Conservation (phyloP, 2,888 invertebrate genomes). For the Brachyptera putata region DNA sequence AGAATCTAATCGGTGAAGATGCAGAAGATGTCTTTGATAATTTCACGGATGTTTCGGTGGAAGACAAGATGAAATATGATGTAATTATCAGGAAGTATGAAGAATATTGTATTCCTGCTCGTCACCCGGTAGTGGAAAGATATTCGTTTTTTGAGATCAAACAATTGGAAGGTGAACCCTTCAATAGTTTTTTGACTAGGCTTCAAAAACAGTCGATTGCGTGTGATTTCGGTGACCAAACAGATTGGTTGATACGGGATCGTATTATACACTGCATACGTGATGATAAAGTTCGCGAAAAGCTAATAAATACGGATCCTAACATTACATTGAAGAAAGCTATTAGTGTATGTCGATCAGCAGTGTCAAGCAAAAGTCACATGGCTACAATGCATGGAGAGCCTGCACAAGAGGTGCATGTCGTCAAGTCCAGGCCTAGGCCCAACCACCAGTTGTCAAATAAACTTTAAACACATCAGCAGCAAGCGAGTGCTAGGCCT, state of each 20-base stretch:
- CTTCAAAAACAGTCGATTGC: neutral
- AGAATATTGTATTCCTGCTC: neutral
- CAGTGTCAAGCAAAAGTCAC: neutral
- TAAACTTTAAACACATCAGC: too few relatives aligned
- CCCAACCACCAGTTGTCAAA: neutral
- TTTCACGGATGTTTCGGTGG: neutral
- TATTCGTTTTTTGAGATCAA: neutral
- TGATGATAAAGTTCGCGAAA: neutral
- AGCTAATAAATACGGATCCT: neutral
- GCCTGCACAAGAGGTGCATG: neutral
- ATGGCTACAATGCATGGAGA: neutral
- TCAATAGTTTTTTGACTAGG: neutral
- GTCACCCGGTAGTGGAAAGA: neutral
- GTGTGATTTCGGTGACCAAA: conserved; percentile 2
- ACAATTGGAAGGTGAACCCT: neutral
- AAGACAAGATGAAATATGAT: neutral
- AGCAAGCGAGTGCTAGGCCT: too few relatives aligned
- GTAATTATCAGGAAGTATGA: neutral
- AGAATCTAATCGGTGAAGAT: conserved; percentile 1
- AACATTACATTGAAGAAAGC: neutral
- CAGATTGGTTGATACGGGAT: neutral
- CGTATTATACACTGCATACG: neutral
- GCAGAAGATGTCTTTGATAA: neutral
- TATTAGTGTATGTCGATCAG: neutral
- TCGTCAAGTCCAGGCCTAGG: too few relatives aligned